A percentile compares a stretch with the other conserved stretches of the same genome.
Evolutionary conservation across 1,140 invertebrate species (phyloP).

Genomic region (Oscheius sp.): DNA sequence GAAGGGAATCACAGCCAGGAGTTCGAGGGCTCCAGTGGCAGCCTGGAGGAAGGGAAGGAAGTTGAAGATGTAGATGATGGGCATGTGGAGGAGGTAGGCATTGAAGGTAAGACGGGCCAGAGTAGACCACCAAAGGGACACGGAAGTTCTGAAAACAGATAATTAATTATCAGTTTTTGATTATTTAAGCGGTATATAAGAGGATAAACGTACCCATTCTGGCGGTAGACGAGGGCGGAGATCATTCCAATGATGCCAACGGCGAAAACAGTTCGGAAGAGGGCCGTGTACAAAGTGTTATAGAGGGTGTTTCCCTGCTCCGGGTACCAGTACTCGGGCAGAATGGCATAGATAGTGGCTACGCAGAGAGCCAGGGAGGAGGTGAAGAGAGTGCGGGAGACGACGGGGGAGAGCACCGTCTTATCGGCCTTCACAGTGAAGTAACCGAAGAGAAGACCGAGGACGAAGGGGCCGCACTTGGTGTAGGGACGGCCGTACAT

Average conservation of each 20-base stretch:
- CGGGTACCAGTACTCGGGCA: constrained; percentile 60
- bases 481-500: constrained; percentile 56
- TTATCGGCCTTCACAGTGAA: constrained; percentile 13
- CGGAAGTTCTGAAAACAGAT: constrained; percentile 37
- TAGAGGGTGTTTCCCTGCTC: constrained; percentile 54
- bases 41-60: constrained; percentile 47
- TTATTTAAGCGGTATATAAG: not conserved
- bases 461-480: constrained; percentile 56
- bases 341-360: constrained; percentile 52
- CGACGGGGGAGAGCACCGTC: not conserved
- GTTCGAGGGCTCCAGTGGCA: constrained; percentile 38
- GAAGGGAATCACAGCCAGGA: constrained; percentile 49
- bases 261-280: constrained; percentile 55
- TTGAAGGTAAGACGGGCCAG: constrained; percentile 55
- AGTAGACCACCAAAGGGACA: constrained; percentile 41
- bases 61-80: constrained; percentile 56
- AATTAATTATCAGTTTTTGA: not conserved
- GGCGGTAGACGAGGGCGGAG: constrained; percentile 40
- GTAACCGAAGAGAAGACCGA: constrained; percentile 53
- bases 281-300: constrained; percentile 58
- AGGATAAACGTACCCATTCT: constrained; percentile 24
- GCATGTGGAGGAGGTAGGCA: constrained; percentile 58
- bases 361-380: constrained; percentile 30
- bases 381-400: constrained; percentile 22
- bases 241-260: constrained; percentile 47